Percentiles rank a stretch among this genome's conserved stretches.
phyloP scores from a whole-genome alignment of 2,797 vertebrate species.

The Platyrinchus mystaceus region DNA sequence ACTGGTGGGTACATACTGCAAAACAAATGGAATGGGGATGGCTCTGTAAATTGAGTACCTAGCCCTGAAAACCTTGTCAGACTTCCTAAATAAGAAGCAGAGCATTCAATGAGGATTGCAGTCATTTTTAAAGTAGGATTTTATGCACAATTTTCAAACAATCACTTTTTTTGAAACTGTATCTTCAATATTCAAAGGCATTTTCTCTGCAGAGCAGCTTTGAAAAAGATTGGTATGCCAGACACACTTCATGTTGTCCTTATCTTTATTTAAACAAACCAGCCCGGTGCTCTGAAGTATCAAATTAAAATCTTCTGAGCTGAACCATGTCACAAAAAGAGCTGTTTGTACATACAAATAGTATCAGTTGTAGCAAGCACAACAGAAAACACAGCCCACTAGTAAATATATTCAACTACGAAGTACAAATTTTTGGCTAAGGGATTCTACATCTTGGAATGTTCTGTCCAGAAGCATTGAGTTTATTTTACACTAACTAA shows the following conservation, averaged over 20 bases:
- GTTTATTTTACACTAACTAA: slow-evolving; percentile 36
- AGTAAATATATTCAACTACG: not conserved
- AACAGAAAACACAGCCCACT: not conserved
- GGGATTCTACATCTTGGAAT: not conserved
- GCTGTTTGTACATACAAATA: slow-evolving; percentile 2
- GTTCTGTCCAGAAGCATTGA: slow-evolving; percentile 25
- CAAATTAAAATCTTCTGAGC: slow-evolving; percentile 8
- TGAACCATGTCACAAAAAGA: not conserved
- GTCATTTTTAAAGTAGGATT: not conserved
- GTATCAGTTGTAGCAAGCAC: not conserved
- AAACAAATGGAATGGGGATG: not conserved
- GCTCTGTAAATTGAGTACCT: not conserved
- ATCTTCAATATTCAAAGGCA: slow-evolving; percentile 40
- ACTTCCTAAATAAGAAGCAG: not conserved
- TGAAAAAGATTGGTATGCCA: slow-evolving; percentile 22
- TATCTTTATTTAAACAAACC: slow-evolving; percentile 49
- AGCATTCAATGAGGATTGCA: not conserved
- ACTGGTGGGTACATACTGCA: not conserved
- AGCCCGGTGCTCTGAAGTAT: slow-evolving; percentile 11
- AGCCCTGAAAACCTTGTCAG: not conserved
- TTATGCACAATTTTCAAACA: not conserved
- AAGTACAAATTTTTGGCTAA: not conserved
- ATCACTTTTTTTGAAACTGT: not conserved
- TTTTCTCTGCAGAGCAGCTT: slow-evolving; percentile 32
- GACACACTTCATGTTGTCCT: slow-evolving; percentile 13